Evolutionary conservation across 2,113 vertebrate genomes (phyloP), one percentile per base, ranked within the genome.

Genomic region (Cairina moschata): DNA sequence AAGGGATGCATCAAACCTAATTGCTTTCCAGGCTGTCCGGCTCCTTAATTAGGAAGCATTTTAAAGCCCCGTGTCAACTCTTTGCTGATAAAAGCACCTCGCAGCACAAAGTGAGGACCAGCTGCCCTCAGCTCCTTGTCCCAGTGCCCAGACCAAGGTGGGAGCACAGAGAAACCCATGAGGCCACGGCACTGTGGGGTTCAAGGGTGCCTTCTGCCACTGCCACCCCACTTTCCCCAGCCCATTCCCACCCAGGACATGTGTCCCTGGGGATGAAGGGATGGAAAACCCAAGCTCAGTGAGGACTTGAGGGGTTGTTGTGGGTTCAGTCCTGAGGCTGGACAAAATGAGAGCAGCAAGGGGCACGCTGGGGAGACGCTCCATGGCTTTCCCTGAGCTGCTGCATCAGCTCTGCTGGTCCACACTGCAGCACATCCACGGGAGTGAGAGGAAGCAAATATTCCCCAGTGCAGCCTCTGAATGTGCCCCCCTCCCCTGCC

Each of bases 41-140:
- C 80, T 97, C 63, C 95, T 97, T 97, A 97, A 97, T 97, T 97
- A 97, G 95, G 91, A 96, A 95, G 86, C 95, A 86, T 95, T 97
- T 96, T 95, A 96, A 95, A 97, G 87, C 83, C 52, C 60, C 20
- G 1, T 69, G 66, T 92, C 88, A 72, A 46, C 22, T 94, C 55
- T 40, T 55, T 62, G 83, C 91, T 93, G 78, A 79, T 82, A 76
- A 86, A 96, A 84, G 50, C 0, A 4, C 50, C 46, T 76, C 71
- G 56, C 56, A 56, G 59, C 29, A 28, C 29, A 40, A 95, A 95
- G 95, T 44, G 69, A 90, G 75, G 82, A 66, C 32, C 56, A 55
- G 76, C 58, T 85, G 76, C 40, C 54, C 86, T 83, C 52, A 68
- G 66, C 20, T 32, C 44, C 52, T 65, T 83, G 60, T 54, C 71